Percentiles rank a stretch among this genome's conserved stretches.
These are phyloP conservation scores for Mastomys natalensis DNA, from an alignment of 2,113 vertebrate genomes.

Conservation along the genomic window DNA sequence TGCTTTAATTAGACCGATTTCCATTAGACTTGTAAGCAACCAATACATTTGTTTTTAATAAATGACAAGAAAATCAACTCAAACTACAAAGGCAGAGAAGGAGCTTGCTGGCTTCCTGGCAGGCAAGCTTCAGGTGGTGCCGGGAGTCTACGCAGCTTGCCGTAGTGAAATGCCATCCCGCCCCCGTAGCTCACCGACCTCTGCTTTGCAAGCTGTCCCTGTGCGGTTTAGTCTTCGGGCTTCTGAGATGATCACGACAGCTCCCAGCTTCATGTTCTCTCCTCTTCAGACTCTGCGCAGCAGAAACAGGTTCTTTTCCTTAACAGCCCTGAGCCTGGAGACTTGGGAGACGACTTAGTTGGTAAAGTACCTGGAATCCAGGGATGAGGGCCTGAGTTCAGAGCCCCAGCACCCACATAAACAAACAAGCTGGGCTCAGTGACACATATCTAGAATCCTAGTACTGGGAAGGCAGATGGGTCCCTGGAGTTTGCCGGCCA, in stretches of 20 bases:
- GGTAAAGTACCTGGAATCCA: background rate
- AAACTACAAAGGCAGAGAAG: background rate
- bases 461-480: background rate
- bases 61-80: background rate
- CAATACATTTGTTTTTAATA: background rate
- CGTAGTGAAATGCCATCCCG: background rate
- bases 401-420: background rate
- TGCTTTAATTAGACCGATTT: background rate
- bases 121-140: background rate
- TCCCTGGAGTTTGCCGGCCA: background rate
- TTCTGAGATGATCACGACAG: background rate
- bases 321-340: background rate
- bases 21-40: background rate
- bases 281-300: background rate
- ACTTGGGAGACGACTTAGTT: background rate
- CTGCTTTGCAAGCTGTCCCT: background rate
- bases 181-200: background rate
- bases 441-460: background rate
- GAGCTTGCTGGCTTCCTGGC: background rate
- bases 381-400: background rate
- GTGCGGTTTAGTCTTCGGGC: background rate
- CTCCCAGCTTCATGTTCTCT: background rate
- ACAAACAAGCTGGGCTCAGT: background rate
- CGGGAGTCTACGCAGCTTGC: background rate
- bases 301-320: background rate